Conservation (phyloP, 2,113 vertebrate species). For the Papio anubis region DNA sequence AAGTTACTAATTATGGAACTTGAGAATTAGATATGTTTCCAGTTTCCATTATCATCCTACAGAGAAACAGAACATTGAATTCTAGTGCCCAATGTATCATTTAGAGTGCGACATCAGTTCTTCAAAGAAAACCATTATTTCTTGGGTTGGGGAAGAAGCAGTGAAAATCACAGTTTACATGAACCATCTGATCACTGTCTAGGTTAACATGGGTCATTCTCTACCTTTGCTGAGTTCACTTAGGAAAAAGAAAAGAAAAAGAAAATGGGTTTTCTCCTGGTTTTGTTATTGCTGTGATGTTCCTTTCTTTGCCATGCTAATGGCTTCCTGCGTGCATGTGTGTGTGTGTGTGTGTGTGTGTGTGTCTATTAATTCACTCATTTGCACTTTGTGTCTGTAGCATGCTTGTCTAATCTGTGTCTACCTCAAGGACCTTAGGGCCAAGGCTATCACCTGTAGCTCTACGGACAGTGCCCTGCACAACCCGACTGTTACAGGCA, state of each 20-base stretch:
- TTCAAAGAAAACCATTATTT: constrained; percentile 26
- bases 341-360: background rate
- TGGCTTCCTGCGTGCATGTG: background rate
- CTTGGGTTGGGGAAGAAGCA: background rate
- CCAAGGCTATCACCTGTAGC: background rate
- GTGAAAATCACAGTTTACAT: constrained; percentile 28
- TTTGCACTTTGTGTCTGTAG: background rate
- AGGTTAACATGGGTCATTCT: background rate
- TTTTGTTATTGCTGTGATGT: background rate
- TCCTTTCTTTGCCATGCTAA: background rate
- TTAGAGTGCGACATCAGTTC: constrained; percentile 21
- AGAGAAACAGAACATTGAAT: constrained; percentile 62
- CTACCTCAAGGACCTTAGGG: background rate
- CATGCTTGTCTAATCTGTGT: background rate
- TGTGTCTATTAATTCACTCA: background rate
- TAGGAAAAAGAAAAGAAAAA: too few species aligned
- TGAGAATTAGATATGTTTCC: constrained; percentile 31
- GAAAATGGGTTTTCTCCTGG: background rate
- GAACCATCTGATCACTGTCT: background rate
- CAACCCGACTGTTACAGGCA: background rate
- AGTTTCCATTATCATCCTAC: constrained; percentile 56
- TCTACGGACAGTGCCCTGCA: background rate
- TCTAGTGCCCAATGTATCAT: constrained; percentile 56
- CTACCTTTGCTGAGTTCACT: too few species aligned
- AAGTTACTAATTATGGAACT: constrained; percentile 62